phyloP scores from a whole-genome alignment of 2,797 vertebrate species.

The Forpus xanthops region DNA sequence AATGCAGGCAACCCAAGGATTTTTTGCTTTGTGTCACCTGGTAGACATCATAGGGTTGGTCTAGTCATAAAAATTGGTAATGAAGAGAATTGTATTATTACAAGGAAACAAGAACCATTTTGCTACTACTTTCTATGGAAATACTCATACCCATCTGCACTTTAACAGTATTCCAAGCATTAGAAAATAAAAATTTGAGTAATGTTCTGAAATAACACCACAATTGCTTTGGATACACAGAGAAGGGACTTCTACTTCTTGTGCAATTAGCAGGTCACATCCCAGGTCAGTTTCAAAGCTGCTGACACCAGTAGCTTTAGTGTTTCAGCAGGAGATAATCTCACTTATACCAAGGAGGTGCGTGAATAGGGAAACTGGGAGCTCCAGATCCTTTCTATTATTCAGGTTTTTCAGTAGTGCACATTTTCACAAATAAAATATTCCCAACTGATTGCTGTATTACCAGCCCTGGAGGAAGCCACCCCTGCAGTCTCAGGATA shows the following conservation, averaged over 20 bases:
- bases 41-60: neutral
- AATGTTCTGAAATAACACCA: neutral
- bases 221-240: neutral
- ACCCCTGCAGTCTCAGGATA: neutral
- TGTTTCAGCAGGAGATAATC: neutral
- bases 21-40: neutral
- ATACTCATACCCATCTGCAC: neutral
- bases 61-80: neutral
- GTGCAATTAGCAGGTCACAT: neutral
- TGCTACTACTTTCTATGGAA: neutral
- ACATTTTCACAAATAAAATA: neutral
- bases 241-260: neutral
- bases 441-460: neutral
- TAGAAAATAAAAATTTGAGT: neutral
- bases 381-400: neutral
- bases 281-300: neutral
- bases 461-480: neutral
- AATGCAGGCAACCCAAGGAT: neutral
- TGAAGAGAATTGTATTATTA: neutral
- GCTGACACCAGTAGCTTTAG: accelerated
- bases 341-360: neutral
- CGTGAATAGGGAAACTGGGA: neutral
- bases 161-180: neutral
- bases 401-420: neutral
- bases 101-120: neutral